phyloP scores from a whole-genome alignment of 2,888 invertebrate genomes.

The Zonitis immaculata region DNA sequence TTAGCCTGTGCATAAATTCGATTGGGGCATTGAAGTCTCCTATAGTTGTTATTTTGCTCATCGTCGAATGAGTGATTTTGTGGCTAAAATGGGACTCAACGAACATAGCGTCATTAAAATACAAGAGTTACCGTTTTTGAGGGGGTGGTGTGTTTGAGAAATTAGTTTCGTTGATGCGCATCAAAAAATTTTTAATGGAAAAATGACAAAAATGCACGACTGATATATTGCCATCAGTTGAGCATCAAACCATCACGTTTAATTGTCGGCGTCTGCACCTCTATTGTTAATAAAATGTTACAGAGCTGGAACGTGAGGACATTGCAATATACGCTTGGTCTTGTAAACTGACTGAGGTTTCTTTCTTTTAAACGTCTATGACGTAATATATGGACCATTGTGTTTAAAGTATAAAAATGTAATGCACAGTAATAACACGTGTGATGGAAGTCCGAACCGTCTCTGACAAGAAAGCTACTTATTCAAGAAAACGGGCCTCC shows the following conservation, averaged over 20 bases:
- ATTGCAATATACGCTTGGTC: conserved; percentile 15
- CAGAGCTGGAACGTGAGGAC: conserved; percentile 22
- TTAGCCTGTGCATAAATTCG: too few species aligned
- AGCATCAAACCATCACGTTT: conserved; percentile 36
- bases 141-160: too few species aligned
- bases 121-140: too few species aligned
- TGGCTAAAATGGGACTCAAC: too few species aligned
- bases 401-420: conserved; percentile 43
- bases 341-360: conserved; percentile 18
- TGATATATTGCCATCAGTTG: conserved; percentile 31
- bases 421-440: conserved; percentile 44
- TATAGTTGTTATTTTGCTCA: too few species aligned
- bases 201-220: too few species aligned
- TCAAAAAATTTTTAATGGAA: too few species aligned
- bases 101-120: too few species aligned
- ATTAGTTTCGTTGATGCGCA: too few species aligned
- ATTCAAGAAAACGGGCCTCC: conserved; percentile 35
- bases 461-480: conserved; percentile 44
- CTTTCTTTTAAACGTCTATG: conserved; percentile 28
- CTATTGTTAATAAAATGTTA: conserved; percentile 32
- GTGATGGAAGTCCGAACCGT: conserved; percentile 42
- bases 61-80: too few species aligned
- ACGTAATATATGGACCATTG: conserved; percentile 48
- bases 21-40: too few species aligned
- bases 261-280: conserved; percentile 38